A percentile compares a stretch with the other conserved stretches of the same genome.
phyloP scores from a whole-genome alignment of 2,797 vertebrate genomes.

The Epinephelus malabaricus region DNA sequence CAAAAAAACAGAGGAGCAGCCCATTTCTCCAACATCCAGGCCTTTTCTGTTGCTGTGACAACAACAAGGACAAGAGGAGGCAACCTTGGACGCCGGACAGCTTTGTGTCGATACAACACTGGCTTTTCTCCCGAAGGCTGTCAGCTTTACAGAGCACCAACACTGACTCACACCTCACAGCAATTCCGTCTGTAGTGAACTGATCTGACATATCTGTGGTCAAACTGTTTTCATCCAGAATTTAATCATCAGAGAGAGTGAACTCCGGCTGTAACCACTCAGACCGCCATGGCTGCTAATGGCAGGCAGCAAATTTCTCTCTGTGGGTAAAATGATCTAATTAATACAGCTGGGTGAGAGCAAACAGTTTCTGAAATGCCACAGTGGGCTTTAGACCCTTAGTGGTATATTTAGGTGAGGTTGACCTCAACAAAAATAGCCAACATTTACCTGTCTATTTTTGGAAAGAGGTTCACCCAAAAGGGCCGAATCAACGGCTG shows the following conservation, averaged over 20 bases:
- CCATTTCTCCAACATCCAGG: constrained; percentile 51
- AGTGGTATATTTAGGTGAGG: background rate
- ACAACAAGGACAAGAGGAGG: constrained; percentile 74
- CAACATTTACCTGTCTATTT: background rate
- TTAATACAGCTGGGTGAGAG: constrained; percentile 17
- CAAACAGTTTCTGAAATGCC: background rate
- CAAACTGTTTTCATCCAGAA: constrained; percentile 37
- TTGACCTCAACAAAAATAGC: background rate
- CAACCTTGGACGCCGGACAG: constrained; percentile 76
- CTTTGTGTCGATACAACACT: constrained; percentile 73
- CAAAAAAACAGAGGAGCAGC: background rate
- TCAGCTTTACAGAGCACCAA: constrained; percentile 43
- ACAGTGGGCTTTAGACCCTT: background rate
- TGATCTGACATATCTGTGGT: constrained; percentile 49
- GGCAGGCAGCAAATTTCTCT: background rate
- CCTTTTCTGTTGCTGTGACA: constrained; percentile 82
- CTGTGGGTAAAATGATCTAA: constrained; percentile 21
- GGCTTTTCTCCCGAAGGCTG: constrained; percentile 48
- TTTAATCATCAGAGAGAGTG: constrained; percentile 9
- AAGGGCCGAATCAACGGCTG: too few relatives aligned
- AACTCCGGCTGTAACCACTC: constrained; percentile 1
- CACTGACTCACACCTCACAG: constrained; percentile 55
- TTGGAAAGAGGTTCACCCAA: background rate
- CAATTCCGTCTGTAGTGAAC: constrained; percentile 14
- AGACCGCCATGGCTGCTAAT: constrained; percentile 27